Percentiles rank a stretch among this genome's conserved stretches.
Conservation (phyloP, 1,140 invertebrate species). For the Copidosoma floridanum region DNA sequence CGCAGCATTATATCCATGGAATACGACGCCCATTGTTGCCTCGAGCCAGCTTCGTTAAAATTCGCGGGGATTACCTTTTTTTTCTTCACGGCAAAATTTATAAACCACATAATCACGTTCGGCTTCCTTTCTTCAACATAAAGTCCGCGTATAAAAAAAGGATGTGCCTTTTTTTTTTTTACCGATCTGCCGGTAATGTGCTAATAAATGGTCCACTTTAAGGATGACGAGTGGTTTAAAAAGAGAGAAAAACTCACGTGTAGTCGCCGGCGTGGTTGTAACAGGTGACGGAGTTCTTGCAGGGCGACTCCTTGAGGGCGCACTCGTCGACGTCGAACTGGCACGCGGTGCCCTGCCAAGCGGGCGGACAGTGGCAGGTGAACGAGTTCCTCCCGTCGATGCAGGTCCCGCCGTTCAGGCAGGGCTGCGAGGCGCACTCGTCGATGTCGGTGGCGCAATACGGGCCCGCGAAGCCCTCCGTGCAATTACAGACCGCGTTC, state of each 20-base stretch:
- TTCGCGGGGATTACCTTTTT: too few species aligned
- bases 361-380: constrained; percentile 72
- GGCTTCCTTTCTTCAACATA: not conserved
- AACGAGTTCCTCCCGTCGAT: constrained; percentile 73
- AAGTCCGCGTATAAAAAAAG: too few species aligned
- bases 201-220: too few species aligned
- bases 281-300: constrained; percentile 80
- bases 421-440: constrained; percentile 80
- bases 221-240: too few species aligned
- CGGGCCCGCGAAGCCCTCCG: constrained; percentile 79
- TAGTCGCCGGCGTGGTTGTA: constrained; percentile 81
- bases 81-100: too few species aligned
- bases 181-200: too few species aligned
- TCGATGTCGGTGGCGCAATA: constrained; percentile 80
- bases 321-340: constrained; percentile 67
- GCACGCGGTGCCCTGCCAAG: constrained; percentile 81
- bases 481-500: constrained; percentile 71
- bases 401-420: constrained; percentile 85
- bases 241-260: constrained; percentile 43
- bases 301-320: constrained; percentile 60
- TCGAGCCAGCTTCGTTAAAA: not conserved
- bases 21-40: not conserved
- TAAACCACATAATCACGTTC: too few species aligned
- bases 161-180: too few species aligned
- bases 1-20: too few species aligned